phyloP scores from a whole-genome alignment of 2,797 vertebrate species.

The Brachyrhaphis roseni region DNA sequence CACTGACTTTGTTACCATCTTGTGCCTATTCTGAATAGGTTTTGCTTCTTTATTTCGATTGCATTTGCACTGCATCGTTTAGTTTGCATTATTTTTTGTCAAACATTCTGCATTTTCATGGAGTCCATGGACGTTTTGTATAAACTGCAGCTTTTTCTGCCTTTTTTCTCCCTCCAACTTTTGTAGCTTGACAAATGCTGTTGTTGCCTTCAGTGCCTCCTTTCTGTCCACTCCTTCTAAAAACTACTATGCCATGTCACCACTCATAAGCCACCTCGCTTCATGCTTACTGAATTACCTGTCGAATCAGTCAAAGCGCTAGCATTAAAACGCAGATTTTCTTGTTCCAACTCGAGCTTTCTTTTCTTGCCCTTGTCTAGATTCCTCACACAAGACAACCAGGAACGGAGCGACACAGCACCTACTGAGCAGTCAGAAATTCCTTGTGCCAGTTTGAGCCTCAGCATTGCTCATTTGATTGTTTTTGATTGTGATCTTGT shows the following conservation, averaged over 20 bases:
- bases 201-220: slow-evolving; percentile 54
- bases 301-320: not conserved
- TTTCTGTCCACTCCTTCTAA: slow-evolving; percentile 70
- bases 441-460: slow-evolving; percentile 46
- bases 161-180: slow-evolving; percentile 30
- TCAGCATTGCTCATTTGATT: slow-evolving; percentile 38
- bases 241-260: slow-evolving; percentile 62
- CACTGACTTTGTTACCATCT: slow-evolving; percentile 8
- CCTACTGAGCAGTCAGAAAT: slow-evolving; percentile 75
- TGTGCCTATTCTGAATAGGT: not conserved
- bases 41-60: slow-evolving; percentile 13
- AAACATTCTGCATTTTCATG: slow-evolving; percentile 26
- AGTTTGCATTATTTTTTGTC: slow-evolving; percentile 20
- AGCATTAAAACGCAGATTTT: slow-evolving; percentile 6
- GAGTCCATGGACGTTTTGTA: slow-evolving; percentile 19
- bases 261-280: slow-evolving; percentile 21
- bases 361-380: slow-evolving; percentile 82
- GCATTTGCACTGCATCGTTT: slow-evolving; percentile 19
- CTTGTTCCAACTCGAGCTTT: slow-evolving; percentile 30
- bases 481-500: slow-evolving; percentile 29
- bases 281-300: slow-evolving; percentile 8
- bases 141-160: slow-evolving; percentile 2
- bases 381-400: slow-evolving; percentile 89
- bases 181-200: slow-evolving; percentile 63
- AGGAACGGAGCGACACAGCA: slow-evolving; percentile 87